Evolutionary conservation across 1,140 invertebrate genomes (phyloP).

Genomic region (Lysiphlebus fabarum): DNA sequence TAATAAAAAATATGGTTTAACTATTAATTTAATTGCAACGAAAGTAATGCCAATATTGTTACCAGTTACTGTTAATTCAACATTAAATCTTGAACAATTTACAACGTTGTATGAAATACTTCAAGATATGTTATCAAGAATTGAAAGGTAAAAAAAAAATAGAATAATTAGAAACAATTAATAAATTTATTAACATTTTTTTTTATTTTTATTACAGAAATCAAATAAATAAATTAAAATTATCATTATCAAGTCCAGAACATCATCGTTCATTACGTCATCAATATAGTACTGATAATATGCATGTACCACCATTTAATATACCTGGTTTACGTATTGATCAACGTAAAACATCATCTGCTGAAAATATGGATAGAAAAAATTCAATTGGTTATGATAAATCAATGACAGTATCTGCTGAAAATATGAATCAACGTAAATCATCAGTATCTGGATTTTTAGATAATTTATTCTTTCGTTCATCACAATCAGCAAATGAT

Average conservation of each 20-base stretch:
- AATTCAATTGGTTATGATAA: constrained; percentile 67
- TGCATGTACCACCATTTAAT: constrained; percentile 78
- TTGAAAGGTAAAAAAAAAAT: constrained; percentile 67
- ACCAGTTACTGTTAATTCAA: constrained; percentile 89
- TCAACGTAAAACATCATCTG: constrained; percentile 81
- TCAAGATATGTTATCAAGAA: constrained; percentile 90
- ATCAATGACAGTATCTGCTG: constrained; percentile 53
- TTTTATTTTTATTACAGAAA: constrained; percentile 52
- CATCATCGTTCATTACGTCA: constrained; percentile 73
- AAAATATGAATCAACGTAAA: constrained; percentile 49
- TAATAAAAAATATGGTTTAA: constrained; percentile 89
- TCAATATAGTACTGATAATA: constrained; percentile 82
- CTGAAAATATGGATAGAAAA: constrained; percentile 83
- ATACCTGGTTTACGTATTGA: constrained; percentile 82
- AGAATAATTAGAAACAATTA: background rate
- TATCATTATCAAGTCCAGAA: constrained; percentile 72
- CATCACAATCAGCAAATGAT: constrained; percentile 73
- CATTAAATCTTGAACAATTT: constrained; percentile 88
- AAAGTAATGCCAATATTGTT: constrained; percentile 89
- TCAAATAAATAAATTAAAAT: constrained; percentile 78
- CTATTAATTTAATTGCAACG: constrained; percentile 88
- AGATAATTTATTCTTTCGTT: constrained; percentile 71
- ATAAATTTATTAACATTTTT: background rate
- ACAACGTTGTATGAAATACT: constrained; percentile 80
- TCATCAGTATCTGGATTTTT: constrained; percentile 55